Evolutionary conservation across 2,888 invertebrate genomes (phyloP).

Genomic region (Latrodectus elegans): DNA sequence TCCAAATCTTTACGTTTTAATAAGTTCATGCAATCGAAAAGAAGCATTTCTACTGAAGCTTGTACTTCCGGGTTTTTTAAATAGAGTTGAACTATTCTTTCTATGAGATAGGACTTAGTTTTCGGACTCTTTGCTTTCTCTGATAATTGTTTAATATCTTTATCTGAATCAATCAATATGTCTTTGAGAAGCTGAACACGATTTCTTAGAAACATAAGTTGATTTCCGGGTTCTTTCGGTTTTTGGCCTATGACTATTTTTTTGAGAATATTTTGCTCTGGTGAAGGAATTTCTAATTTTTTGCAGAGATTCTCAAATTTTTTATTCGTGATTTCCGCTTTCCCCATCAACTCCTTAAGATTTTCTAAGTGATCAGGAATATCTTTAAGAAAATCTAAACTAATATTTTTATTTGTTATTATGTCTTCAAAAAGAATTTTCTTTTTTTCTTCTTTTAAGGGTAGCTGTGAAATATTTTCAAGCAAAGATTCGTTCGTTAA

Average conservation of each 20-base stretch:
- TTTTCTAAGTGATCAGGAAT: background rate
- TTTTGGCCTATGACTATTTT: constrained; percentile 22
- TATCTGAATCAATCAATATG: constrained; percentile 31
- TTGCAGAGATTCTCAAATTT: constrained; percentile 3
- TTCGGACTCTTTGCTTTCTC: constrained; percentile 12
- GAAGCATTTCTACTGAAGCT: constrained; percentile 27
- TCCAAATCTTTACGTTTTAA: constrained; percentile 11
- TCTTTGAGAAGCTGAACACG: constrained; percentile 18
- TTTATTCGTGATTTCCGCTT: constrained; percentile 9
- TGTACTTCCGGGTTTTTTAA: constrained; percentile 16
- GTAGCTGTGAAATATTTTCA: background rate
- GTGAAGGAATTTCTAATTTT: constrained; percentile 16
- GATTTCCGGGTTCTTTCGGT: background rate
- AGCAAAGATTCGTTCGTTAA: background rate
- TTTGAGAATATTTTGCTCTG: background rate
- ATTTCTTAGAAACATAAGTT: constrained; percentile 8
- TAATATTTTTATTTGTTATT: no score
- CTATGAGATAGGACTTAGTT: constrained; percentile 9
- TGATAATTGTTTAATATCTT: constrained; percentile 7
- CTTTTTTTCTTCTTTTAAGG: background rate
- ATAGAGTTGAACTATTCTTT: constrained; percentile 26
- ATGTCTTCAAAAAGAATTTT: background rate
- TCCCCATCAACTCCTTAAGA: background rate
- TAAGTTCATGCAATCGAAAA: constrained; percentile 54
- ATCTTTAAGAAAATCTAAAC: background rate